Evolutionary conservation across 2,888 invertebrate genomes (phyloP).

Genomic region (Azorinus chamasolen): DNA sequence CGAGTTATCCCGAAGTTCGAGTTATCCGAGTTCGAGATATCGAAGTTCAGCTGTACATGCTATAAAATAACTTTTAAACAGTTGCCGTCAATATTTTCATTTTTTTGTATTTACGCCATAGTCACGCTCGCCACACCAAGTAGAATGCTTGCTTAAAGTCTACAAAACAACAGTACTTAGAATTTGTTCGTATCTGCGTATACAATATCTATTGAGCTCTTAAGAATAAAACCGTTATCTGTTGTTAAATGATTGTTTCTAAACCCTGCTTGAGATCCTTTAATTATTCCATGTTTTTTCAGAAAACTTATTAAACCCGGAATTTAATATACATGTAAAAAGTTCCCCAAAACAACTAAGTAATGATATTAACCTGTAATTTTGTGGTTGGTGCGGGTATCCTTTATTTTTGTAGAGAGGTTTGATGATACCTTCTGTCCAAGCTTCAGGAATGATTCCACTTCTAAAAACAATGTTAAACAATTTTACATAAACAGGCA

Average conservation of each 20-base stretch:
- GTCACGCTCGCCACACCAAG: no score
- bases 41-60: no score
- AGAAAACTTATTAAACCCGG: slow-evolving; percentile 3
- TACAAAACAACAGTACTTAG: slow-evolving; percentile 12
- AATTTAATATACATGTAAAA: slow-evolving; percentile 31
- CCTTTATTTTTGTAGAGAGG: slow-evolving; percentile 36
- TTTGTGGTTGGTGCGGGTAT: slow-evolving; percentile 1
- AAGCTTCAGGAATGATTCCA: slow-evolving; percentile 19
- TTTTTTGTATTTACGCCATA: no score
- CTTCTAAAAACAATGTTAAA: slow-evolving; percentile 21
- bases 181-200: slow-evolving; percentile 5
- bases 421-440: slow-evolving; percentile 17
- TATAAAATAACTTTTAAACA: no score
- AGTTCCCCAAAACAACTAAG: no score
- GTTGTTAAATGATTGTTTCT: slow-evolving; percentile 7
- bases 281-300: no score
- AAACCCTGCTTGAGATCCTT: no score
- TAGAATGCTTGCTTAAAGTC: no score
- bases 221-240: slow-evolving; percentile 24
- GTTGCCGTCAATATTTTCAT: no score
- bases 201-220: slow-evolving; percentile 18
- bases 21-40: no score
- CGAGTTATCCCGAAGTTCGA: no score
- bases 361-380: slow-evolving; percentile 28
- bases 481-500: slow-evolving; percentile 11